Evolutionary conservation across 23 tunicate genomes (phyloP), one percentile per base, ranked within the genome.

Genomic region (Halocynthia roretzi): DNA sequence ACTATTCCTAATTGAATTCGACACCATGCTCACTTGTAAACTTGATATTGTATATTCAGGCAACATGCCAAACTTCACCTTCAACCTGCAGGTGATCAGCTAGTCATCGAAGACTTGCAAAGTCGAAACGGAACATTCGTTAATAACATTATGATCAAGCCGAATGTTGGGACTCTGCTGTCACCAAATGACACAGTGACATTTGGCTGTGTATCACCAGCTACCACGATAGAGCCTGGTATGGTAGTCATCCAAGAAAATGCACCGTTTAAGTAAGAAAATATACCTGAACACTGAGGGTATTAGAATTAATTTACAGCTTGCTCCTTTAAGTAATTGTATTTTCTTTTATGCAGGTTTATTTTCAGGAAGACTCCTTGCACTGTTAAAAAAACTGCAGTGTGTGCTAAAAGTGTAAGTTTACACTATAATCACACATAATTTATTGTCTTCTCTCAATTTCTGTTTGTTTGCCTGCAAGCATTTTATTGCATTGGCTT

Each of bases 51-150:
- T 14, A 58, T 14, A 58, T 58, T 65, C 18, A 65, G 78, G 63
- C 56, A 52, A 54, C 78, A 74, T 54, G 78, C 78, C 0, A 54
- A 54, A 74, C 40, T 74, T n/a, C n/a, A 62, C 8, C 22, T 53
- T 22, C 44, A 31, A 31, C 18, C 60, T 7, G 17, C 71, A 21
- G 76, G 67, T 6, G 53, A 77, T 6, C 61, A 75, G 20, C 50
- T 87, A 0, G 71, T 62, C 71, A 76, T 87, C 6, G 51, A 80
- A 54, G 93, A 87, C 65, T 57, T 87, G 62, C 40, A 71, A 60
- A 87, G 86, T 67, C 44, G 81, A 55, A 87, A 87, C 77, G 93
- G 93, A 54, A 87, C 86, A 23, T 82, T 74, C 54, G 72, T 82
- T 11, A 87, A 87, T 50, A 63, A 82, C 53, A 78, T 71, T 49